These are phyloP conservation scores for Drosophila meridionalis DNA, from an alignment of 2,888 invertebrate species.

Conservation along the genomic window DNA sequence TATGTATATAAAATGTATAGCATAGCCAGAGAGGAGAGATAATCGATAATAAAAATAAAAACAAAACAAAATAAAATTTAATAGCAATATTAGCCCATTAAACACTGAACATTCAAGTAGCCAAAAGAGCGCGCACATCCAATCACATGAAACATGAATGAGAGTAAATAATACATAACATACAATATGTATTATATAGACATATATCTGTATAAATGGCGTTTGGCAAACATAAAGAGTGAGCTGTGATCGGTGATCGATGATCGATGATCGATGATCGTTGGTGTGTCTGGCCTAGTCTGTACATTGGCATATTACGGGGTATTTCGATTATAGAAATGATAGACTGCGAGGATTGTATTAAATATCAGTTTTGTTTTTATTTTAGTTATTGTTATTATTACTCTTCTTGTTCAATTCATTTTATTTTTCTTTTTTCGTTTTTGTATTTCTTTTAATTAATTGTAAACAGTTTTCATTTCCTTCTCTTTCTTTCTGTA, in stretches of 20 bases:
- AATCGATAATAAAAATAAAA: conserved; percentile 31
- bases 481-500: conserved; percentile 29
- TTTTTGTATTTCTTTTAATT: conserved; percentile 45
- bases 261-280: neutral
- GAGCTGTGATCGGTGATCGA: conserved; percentile 5
- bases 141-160: conserved; percentile 37
- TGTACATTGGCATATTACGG: conserved; percentile 1
- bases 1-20: conserved; percentile 31
- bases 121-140: conserved; percentile 22
- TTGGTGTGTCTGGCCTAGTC: conserved; percentile 12
- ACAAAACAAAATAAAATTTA: neutral
- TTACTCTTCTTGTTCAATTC: conserved; percentile 50
- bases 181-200: conserved; percentile 5
- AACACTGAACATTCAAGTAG: conserved; percentile 40
- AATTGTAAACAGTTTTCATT: conserved; percentile 68
- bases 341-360: conserved; percentile 63
- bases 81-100: conserved; percentile 30
- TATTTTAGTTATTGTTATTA: conserved; percentile 76
- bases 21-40: conserved; percentile 49
- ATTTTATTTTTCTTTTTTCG: conserved; percentile 18
- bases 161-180: conserved; percentile 8
- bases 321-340: conserved; percentile 30
- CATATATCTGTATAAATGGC: neutral
- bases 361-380: conserved; percentile 77
- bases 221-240: conserved; percentile 23